Base-by-base conservation (phyloP, 2,113 vertebrate genomes). In the Ginglymostoma cirratum region DNA sequence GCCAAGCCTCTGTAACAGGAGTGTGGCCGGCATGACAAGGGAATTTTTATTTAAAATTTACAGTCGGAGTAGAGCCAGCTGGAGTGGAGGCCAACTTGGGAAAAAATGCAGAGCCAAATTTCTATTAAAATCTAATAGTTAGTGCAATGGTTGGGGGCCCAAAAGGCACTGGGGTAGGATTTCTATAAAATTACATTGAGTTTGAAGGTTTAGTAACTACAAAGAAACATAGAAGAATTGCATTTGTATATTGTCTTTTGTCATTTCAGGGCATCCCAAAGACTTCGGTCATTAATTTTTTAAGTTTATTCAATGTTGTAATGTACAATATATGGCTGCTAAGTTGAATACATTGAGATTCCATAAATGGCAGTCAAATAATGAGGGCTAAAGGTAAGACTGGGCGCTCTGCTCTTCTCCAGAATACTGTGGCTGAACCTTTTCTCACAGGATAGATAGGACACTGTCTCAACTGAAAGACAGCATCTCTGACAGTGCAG, bases 101-200 rank as follows among this genome's bases (percentile, higher is more conserved):
- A 61, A 61, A 61, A 90, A 65, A 92, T 34, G 55, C 89, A 92
- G 61, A 92, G 89, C 55, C 55, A 66, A n/a, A 92, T 92, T 92
- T 92, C 61, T 66, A 66, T 92, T 65, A 66, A 92, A 42, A 83
- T 21, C 21, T 83, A 42, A 83, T 17, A 66, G 89, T 61, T 92
- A 92, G 34, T 34, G 10, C 4, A 66, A 92, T 34, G 34, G 6
- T 66, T 34, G 5, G 89, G 34, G 15, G 55, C 61, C 89, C 89
- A 92, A 66, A 61, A 66, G n/a, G 8, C 55, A 38, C 34, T 92
- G 55, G 61, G 34, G n/a, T 66, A 66, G 10, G 1, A 21, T 66
- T 66, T 7, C n/a, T 92, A 38, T 66, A 66, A 92, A 61, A 61
- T 90, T 90, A 61, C 30, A 65, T 34, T 65, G 61, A 66, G 38